These are phyloP conservation scores for Cheilinus undulatus DNA, from an alignment of 2,113 vertebrate species.

Conservation along the genomic window DNA sequence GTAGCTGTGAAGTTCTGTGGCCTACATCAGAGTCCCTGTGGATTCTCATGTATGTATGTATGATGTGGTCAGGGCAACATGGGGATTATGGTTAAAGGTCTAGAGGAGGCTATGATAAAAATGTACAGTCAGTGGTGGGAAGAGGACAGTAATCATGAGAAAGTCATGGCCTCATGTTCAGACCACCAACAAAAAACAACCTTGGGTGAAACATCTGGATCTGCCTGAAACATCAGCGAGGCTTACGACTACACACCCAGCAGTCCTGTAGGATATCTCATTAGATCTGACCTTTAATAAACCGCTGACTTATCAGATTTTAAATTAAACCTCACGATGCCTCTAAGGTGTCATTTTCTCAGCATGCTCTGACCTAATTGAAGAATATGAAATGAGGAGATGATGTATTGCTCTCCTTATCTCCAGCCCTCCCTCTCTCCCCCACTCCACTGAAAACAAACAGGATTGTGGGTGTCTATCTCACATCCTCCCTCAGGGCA, in stretches of 20 bases:
- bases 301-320: background rate
- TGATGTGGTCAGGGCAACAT: constrained; percentile 14
- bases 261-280: background rate
- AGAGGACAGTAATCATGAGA: constrained; percentile 57
- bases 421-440: constrained; percentile 44
- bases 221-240: background rate
- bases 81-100: constrained; percentile 13
- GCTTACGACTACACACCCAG: background rate
- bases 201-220: constrained; percentile 59
- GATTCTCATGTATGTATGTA: background rate
- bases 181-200: constrained; percentile 61
- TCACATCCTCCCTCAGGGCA: constrained; percentile 51
- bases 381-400: constrained; percentile 41
- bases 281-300: background rate
- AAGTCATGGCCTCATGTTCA: constrained; percentile 34
- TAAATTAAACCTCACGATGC: background rate
- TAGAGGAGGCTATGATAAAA: constrained; percentile 11
- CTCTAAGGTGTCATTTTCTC: constrained; percentile 26
- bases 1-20: no score
- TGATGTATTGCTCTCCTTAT: constrained; percentile 62
- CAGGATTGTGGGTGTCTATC: constrained; percentile 33
- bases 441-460: constrained; percentile 56
- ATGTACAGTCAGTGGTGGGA: constrained; percentile 31
- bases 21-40: background rate
- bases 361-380: constrained; percentile 13